Conservation (phyloP, 2,888 invertebrate genomes). For the Sarcophaga rosellei region DNA sequence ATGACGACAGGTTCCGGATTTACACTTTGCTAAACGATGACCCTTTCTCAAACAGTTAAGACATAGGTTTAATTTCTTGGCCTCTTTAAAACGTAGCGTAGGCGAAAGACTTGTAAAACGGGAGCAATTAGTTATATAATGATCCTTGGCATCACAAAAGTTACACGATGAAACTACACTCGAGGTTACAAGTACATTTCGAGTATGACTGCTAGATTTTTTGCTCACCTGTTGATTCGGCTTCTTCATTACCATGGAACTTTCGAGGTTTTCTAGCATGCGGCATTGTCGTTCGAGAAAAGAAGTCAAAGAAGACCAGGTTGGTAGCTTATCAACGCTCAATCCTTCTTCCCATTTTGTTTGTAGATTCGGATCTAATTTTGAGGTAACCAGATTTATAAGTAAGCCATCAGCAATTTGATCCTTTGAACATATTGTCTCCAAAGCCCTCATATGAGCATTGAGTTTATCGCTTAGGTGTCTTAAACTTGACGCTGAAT, state of each 20-base stretch:
- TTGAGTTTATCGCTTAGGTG: no score
- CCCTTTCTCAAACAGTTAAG: conserved; percentile 65
- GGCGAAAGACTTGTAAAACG: conserved; percentile 44
- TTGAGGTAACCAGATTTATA: background rate
- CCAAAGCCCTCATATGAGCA: no score
- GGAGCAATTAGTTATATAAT: conserved; percentile 36
- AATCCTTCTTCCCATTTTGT: conserved; percentile 14
- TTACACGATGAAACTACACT: background rate
- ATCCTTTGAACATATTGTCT: no score
- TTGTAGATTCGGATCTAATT: background rate
- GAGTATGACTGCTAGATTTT: background rate
- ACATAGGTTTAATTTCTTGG: conserved; percentile 52
- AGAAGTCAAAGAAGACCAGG: conserved; percentile 23
- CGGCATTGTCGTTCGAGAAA: conserved; percentile 51
- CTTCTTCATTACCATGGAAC: background rate
- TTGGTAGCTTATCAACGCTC: conserved; percentile 18
- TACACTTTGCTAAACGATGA: conserved; percentile 61
- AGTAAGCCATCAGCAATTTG: background rate
- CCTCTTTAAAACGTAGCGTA: conserved; percentile 38
- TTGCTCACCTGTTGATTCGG: conserved; percentile 6
- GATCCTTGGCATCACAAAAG: conserved; percentile 45
- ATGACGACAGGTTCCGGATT: conserved; percentile 55
- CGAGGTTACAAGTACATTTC: conserved; percentile 15
- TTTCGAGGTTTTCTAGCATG: conserved; percentile 44
- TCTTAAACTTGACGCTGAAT: no score